These are phyloP conservation scores for Linnaemya tessellans DNA, from an alignment of 2,888 invertebrate genomes.

Conservation along the genomic window DNA sequence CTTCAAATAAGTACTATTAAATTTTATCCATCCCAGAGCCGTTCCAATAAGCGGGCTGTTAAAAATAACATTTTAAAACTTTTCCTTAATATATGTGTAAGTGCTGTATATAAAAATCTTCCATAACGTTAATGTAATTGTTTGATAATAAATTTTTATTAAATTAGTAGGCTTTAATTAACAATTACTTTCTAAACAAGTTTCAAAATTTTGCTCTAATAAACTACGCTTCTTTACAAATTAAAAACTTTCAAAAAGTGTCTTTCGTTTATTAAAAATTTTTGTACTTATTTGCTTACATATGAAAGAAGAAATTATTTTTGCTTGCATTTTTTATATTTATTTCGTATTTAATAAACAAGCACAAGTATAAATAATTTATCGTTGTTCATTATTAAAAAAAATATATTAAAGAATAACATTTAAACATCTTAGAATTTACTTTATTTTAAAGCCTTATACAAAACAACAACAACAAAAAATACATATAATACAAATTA, in stretches of 20 bases:
- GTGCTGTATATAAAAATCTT: no score
- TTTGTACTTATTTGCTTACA: conserved; percentile 42
- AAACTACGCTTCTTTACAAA: background rate
- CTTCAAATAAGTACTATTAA: background rate
- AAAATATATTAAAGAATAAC: conserved; percentile 28
- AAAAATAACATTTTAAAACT: no score
- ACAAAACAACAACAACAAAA: background rate
- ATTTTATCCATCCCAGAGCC: background rate
- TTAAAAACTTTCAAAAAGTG: background rate
- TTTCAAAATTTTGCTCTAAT: background rate
- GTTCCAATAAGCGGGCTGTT: background rate
- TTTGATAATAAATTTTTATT: no score
- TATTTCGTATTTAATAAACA: conserved; percentile 10
- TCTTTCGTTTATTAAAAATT: background rate
- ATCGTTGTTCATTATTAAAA: conserved; percentile 42
- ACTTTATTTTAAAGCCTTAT: conserved; percentile 58
- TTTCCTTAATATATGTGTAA: no score
- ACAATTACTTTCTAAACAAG: background rate
- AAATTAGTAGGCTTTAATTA: background rate
- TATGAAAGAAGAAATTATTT: background rate
- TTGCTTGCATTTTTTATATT: background rate
- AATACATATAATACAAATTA: background rate
- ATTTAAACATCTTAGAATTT: conserved; percentile 59
- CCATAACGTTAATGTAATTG: no score
- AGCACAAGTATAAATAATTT: conserved; percentile 57